Conservation (phyloP, 2,888 invertebrate genomes). For the Agriopis marginaria region DNA sequence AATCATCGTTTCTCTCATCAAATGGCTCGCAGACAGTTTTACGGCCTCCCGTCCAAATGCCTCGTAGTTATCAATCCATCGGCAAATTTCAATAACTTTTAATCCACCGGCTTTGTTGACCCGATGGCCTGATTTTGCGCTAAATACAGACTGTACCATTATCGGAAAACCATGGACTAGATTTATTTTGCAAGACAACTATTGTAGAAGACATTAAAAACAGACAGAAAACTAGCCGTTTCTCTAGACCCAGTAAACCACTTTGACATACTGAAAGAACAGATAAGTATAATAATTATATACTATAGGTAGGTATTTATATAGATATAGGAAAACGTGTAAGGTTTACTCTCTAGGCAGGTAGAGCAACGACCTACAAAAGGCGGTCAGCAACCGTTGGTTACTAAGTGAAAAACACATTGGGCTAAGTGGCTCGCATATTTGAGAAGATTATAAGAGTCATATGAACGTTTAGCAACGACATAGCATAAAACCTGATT, state of each 20-base stretch:
- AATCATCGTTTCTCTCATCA: constrained; percentile 35
- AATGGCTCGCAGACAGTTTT: constrained; percentile 33
- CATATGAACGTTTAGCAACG: neutral
- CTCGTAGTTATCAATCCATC: constrained; percentile 38
- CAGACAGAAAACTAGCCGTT: neutral
- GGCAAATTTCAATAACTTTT: constrained; percentile 38
- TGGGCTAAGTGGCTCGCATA: neutral
- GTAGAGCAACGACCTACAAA: neutral
- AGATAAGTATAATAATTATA: too few relatives aligned
- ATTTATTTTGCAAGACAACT: neutral
- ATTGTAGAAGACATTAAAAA: neutral
- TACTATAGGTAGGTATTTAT: too few relatives aligned
- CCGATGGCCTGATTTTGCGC: constrained; percentile 59
- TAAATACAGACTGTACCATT: constrained; percentile 53
- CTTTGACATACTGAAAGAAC: too few relatives aligned
- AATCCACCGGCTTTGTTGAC: constrained; percentile 50
- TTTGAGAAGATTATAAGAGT: constrained; percentile 1
- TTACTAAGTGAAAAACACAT: neutral
- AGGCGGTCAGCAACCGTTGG: neutral
- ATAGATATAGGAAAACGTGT: too few relatives aligned
- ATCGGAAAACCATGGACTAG: constrained; percentile 12
- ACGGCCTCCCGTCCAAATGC: constrained; percentile 25
- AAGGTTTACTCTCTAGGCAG: neutral
- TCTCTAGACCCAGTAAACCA: neutral
- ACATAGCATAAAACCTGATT: constrained; percentile 6